A percentile compares a stretch with the other conserved stretches of the same genome.
phyloP scores from a whole-genome alignment of 2,797 vertebrate genomes.

The Takifugu rubripes region DNA sequence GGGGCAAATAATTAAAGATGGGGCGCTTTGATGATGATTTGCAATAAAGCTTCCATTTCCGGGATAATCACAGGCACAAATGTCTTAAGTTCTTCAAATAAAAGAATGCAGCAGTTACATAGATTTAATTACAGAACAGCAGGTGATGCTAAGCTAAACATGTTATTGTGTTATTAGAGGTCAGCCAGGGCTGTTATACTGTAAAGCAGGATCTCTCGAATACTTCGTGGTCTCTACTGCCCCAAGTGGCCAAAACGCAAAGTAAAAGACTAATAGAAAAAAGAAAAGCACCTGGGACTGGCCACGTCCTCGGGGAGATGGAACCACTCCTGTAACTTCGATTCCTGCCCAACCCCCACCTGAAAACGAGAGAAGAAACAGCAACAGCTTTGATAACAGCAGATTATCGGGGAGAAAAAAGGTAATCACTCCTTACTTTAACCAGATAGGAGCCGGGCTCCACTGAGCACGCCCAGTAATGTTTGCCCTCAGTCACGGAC shows the following conservation, averaged over 20 bases:
- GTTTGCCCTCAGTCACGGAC: constrained; percentile 90
- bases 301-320: constrained; percentile 91
- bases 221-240: background rate
- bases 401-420: background rate
- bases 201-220: no score
- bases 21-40: no score
- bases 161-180: no score
- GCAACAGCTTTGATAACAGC: no score
- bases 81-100: no score
- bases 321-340: constrained; percentile 94
- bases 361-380: constrained; percentile 30
- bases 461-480: constrained; percentile 97
- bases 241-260: no score
- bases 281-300: constrained; percentile 84
- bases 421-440: constrained; percentile 70
- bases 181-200: no score
- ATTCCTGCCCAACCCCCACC: constrained; percentile 93
- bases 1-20: background rate
- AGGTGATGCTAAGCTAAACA: no score
- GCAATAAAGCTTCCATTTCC: no score
- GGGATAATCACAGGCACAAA: no score
- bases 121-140: no score
- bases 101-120: no score
- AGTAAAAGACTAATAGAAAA: background rate
- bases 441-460: constrained; percentile 95